Evolutionary conservation across 1,140 invertebrate genomes (phyloP).

Genomic region (Scaptomyza graminum): DNA sequence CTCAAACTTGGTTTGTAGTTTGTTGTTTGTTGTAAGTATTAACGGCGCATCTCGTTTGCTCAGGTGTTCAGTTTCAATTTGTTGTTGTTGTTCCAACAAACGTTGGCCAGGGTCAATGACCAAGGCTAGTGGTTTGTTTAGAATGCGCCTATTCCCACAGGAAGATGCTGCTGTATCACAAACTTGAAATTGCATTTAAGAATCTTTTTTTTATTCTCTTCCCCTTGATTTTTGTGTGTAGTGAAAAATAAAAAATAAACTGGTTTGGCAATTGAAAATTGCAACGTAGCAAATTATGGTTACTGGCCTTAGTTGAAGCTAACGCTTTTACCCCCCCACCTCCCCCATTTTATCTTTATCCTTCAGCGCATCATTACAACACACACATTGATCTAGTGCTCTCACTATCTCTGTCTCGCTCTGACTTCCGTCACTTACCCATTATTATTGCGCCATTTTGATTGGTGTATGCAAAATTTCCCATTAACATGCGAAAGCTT

Average conservation of each 20-base stretch:
- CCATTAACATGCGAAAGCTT: neutral
- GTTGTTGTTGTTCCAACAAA: slow-evolving; percentile 18
- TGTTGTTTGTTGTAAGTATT: slow-evolving; percentile 53
- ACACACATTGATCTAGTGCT: neutral
- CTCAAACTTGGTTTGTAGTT: neutral
- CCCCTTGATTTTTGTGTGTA: neutral
- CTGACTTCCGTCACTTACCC: slow-evolving; percentile 17
- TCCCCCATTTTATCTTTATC: slow-evolving; percentile 51
- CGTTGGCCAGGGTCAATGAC: slow-evolving; percentile 66
- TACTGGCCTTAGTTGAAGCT: slow-evolving; percentile 59
- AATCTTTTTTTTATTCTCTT: slow-evolving; percentile 30
- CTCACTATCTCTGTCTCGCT: slow-evolving; percentile 9
- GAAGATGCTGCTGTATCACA: slow-evolving; percentile 39
- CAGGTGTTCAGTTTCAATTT: slow-evolving; percentile 20
- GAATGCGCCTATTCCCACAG: slow-evolving; percentile 53
- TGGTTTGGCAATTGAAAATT: slow-evolving; percentile 44
- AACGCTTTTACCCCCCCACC: slow-evolving; percentile 20
- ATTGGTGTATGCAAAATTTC: neutral
- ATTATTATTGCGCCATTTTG: neutral
- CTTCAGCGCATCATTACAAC: slow-evolving; percentile 58
- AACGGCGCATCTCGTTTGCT: slow-evolving; percentile 22
- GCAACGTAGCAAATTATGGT: slow-evolving; percentile 41
- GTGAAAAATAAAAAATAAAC: slow-evolving; percentile 31
- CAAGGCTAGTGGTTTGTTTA: slow-evolving; percentile 17
- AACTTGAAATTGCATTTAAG: slow-evolving; percentile 58